Percentiles rank a stretch among this genome's conserved stretches.
phyloP scores from a whole-genome alignment of 2,113 vertebrate species.

The Ia io region DNA sequence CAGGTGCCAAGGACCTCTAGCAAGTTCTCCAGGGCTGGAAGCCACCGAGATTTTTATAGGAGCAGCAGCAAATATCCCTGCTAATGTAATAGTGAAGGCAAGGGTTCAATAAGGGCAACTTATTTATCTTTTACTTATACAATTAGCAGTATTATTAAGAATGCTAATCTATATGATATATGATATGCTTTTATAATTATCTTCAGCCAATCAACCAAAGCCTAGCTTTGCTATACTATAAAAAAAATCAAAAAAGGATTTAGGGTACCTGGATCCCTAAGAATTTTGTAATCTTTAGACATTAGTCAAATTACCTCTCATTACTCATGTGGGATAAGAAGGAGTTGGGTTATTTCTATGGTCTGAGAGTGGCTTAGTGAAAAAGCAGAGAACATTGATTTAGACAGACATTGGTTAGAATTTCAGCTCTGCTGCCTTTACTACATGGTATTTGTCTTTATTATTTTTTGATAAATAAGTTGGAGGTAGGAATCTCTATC shows the following conservation, averaged over 20 bases:
- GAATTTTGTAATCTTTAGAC: background rate
- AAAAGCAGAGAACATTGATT: background rate
- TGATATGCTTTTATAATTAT: background rate
- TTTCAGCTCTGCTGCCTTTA: background rate
- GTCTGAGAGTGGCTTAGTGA: background rate
- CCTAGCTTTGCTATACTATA: background rate
- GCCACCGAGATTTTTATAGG: background rate
- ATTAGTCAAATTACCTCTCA: background rate
- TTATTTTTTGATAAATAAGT: background rate
- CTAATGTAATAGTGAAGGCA: background rate
- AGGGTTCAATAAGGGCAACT: background rate
- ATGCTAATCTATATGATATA: background rate
- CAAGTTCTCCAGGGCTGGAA: background rate
- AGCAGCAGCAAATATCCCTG: background rate
- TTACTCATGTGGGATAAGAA: background rate
- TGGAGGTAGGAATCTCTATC: background rate
- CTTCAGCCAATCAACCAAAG: background rate
- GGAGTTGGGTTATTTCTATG: background rate
- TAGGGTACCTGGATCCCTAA: background rate
- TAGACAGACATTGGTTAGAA: background rate
- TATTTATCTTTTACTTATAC: background rate
- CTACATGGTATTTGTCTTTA: background rate
- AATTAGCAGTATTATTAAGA: background rate
- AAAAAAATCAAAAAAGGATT: background rate
- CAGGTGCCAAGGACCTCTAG: background rate